Conservation (phyloP, 2,113 vertebrate genomes). For the Puffinus mauretanicus region DNA sequence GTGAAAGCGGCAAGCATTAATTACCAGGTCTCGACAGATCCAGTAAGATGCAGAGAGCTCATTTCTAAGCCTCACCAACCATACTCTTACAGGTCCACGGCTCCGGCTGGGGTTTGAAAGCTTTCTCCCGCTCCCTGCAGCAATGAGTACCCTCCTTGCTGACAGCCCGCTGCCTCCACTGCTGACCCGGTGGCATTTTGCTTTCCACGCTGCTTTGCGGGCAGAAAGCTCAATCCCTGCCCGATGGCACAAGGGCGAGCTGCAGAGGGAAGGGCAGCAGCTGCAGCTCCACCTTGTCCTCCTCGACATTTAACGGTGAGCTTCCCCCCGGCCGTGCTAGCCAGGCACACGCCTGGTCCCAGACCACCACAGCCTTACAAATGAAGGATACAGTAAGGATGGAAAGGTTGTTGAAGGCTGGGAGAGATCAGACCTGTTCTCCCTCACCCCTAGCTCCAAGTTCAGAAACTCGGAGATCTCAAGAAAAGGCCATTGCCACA, state of each 20-base stretch:
- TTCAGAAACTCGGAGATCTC: background rate
- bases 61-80: background rate
- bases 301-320: background rate
- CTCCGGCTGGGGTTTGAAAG: no score
- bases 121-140: background rate
- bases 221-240: background rate
- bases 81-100: background rate
- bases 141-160: background rate
- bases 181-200: background rate
- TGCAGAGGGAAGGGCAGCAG: background rate
- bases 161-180: background rate
- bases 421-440: background rate
- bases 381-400: background rate
- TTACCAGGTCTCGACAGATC: background rate
- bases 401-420: background rate
- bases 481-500: background rate
- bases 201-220: background rate
- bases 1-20: background rate
- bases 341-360: rapidly evolving
- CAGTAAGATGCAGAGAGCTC: background rate
- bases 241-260: rapidly evolving
- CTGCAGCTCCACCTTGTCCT: background rate
- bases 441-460: background rate
- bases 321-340: rapidly evolving
- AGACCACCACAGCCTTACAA: background rate